Evolutionary conservation across 2,797 vertebrate genomes (phyloP).

Genomic region (Botia almorhae): DNA sequence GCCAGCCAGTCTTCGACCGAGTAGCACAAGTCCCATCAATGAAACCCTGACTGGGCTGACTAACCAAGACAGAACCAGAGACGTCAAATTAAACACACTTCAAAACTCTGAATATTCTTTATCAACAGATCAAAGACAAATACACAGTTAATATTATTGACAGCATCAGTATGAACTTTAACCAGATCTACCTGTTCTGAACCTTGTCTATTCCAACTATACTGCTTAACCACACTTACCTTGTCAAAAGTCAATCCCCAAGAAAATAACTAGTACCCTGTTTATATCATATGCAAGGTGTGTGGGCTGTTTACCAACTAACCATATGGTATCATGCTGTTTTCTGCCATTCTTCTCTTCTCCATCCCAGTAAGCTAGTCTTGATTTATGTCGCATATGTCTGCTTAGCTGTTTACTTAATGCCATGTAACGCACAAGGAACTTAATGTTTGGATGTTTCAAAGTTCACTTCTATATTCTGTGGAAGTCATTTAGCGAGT

Average conservation of each 20-base stretch:
- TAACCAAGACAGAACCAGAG: neutral
- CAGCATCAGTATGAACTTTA: too few species aligned
- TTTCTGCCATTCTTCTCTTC: constrained; percentile 21
- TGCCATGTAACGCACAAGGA: neutral
- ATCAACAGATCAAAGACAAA: too few species aligned
- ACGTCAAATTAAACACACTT: neutral
- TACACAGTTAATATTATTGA: too few species aligned
- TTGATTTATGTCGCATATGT: constrained; percentile 4
- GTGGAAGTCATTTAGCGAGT: constrained; percentile 17
- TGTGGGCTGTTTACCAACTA: constrained; percentile 7
- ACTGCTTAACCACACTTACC: too few species aligned
- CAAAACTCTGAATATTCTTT: neutral
- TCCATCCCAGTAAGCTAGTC: neutral
- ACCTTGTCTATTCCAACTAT: neutral
- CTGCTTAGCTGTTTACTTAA: neutral
- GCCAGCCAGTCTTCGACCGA: constrained; percentile 67
- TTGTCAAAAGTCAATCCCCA: too few species aligned
- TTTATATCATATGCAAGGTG: neutral
- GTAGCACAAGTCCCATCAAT: constrained; percentile 60
- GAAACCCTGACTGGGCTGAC: neutral
- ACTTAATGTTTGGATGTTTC: neutral
- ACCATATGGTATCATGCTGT: constrained; percentile 1
- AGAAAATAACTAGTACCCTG: too few species aligned
- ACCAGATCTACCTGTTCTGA: too few species aligned
- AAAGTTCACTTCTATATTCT: constrained; percentile 48